Conservation (phyloP, 2,797 vertebrate species). For the Anabacerthia variegaticeps region DNA sequence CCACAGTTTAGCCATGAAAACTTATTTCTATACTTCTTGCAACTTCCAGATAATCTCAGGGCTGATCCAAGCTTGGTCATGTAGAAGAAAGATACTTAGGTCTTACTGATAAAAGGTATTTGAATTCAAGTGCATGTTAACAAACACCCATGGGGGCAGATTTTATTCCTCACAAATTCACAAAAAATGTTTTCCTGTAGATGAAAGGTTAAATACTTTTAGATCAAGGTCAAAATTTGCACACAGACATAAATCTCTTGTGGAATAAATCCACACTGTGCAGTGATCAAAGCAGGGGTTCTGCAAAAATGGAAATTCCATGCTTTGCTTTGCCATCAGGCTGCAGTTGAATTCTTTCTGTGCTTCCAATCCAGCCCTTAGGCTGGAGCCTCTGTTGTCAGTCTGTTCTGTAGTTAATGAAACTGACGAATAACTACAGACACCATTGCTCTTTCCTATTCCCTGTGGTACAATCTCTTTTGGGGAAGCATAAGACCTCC, state of each 20-base stretch:
- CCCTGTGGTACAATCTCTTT: background rate
- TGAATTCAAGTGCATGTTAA: background rate
- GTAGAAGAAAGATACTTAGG: background rate
- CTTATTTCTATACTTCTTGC: background rate
- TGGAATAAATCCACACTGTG: background rate
- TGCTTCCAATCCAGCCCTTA: background rate
- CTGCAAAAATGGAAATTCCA: slow-evolving; percentile 41
- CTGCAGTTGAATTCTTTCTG: background rate
- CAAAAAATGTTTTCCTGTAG: background rate
- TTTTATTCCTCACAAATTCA: background rate
- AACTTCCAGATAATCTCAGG: background rate
- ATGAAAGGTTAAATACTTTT: background rate
- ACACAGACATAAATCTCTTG: background rate
- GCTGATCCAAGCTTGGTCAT: background rate
- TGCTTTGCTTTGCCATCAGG: background rate
- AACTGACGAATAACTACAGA: background rate
- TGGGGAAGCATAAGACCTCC: background rate
- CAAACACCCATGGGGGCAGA: accelerated
- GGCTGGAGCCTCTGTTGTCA: background rate
- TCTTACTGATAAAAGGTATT: background rate
- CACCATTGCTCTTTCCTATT: background rate
- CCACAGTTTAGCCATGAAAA: background rate
- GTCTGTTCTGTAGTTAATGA: background rate
- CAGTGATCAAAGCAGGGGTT: slow-evolving; percentile 15
- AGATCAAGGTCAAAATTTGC: background rate